Evolutionary conservation across 92 coral and sea anemone species (phyloP).

Genomic region (Scolanthus callimorphus): DNA sequence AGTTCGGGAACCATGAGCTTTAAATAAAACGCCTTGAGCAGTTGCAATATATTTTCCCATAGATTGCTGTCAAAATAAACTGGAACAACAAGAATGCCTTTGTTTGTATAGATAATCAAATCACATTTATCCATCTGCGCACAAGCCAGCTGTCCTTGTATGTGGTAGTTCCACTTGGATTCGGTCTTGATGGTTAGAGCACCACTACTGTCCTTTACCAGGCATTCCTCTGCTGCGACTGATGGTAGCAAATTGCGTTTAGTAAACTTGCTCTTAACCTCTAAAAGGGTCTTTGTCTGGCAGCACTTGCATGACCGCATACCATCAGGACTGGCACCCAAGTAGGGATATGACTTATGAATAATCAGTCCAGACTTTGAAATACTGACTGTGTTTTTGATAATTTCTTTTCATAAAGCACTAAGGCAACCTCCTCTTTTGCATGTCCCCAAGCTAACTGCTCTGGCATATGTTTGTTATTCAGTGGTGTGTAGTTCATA

Average conservation of each 20-base stretch:
- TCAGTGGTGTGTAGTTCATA: too few species aligned
- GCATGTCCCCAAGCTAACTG: too few species aligned
- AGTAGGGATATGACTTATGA: conserved; percentile 6
- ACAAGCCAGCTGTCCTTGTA: conserved; percentile 32
- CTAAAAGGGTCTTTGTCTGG: conserved; percentile 1
- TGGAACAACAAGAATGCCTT: conserved; percentile 31
- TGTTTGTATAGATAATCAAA: conserved; percentile 24
- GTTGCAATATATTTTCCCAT: conserved; percentile 10
- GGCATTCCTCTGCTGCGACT: conserved; percentile 17
- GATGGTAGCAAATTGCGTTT: conserved; percentile 17
- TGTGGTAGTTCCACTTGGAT: conserved; percentile 28
- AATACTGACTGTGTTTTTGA: too few species aligned
- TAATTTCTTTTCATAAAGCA: too few species aligned
- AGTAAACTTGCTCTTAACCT: conserved; percentile 17
- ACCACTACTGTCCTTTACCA: background rate
- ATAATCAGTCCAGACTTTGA: too few species aligned
- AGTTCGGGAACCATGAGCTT: too few species aligned
- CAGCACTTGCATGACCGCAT: conserved; percentile 14
- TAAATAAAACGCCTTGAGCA: too few species aligned
- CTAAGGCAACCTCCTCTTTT: too few species aligned
- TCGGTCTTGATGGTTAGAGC: background rate
- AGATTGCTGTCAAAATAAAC: conserved; percentile 10
- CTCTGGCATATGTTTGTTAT: too few species aligned
- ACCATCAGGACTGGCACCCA: conserved; percentile 33
- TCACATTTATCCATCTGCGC: conserved; percentile 4